Evolutionary conservation across 1,140 invertebrate species (phyloP).

Genomic region (Lineus longissimus): DNA sequence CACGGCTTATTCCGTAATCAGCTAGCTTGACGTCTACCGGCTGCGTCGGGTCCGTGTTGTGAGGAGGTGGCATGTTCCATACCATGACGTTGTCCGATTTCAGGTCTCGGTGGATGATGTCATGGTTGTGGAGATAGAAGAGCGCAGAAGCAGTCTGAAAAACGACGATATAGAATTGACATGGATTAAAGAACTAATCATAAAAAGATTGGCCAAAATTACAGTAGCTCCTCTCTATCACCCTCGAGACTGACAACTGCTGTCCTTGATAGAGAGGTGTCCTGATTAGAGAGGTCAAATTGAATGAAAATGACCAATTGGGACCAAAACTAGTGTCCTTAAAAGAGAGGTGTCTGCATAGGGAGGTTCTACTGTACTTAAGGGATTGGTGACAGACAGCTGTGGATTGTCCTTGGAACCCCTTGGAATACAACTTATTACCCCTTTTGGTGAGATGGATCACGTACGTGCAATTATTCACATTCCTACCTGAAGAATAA

Average conservation of each 20-base stretch:
- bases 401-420: not conserved
- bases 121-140: conserved; percentile 90
- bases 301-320: too few relatives aligned
- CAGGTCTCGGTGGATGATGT: conserved; percentile 92
- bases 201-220: too few relatives aligned
- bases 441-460: too few relatives aligned
- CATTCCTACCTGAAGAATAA: conserved; percentile 71
- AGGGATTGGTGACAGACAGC: not conserved
- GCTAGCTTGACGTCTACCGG: conserved; percentile 87
- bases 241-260: too few relatives aligned
- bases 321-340: too few relatives aligned
- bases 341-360: too few relatives aligned
- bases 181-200: not conserved
- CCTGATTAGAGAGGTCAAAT: too few relatives aligned
- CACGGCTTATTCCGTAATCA: conserved; percentile 91
- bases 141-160: conserved; percentile 80
- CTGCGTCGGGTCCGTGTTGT: conserved; percentile 52
- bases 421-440: too few relatives aligned
- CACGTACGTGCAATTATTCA: not conserved
- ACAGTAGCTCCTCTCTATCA: not conserved
- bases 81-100: conserved; percentile 98
- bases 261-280: too few relatives aligned
- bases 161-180: conserved; percentile 16
- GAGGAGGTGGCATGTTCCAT: conserved; percentile 83
- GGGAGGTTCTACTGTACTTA: too few relatives aligned